Evolutionary conservation across 2,888 invertebrate genomes (phyloP), one percentile per base, ranked within the genome.

Genomic region (Allygus modestus): DNA sequence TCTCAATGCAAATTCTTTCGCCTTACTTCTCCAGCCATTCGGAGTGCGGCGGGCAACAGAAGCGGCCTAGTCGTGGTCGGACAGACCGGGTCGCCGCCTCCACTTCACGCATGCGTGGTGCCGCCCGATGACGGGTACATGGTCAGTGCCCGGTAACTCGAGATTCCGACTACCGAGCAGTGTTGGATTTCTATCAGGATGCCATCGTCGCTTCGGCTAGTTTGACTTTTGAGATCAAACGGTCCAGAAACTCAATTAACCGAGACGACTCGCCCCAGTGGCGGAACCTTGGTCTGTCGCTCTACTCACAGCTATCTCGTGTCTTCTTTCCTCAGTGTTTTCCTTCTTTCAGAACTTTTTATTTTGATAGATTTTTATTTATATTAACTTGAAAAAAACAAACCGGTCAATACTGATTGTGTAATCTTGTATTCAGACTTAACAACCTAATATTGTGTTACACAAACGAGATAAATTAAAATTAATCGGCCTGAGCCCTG

Each of bases 61-160:
- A 65, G 28, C 65, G 26, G 28, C 58, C 2, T 2, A 20, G 23
- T 2, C 20, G 23, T 12, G 58, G 58, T 58, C 58, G 23, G 51
- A 58, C 58, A 58, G 58, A 2, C 58, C 58, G 7, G 58, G 26
- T 23, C 23, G 43, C 15, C 73, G 73, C 73, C 41, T 77, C 77
- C 77, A 51, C 41, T 77, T 77, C 77, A 77, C 51, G 77, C 77
- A 46, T 43, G 41, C 77, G 26, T 17, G 77, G 51, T 5, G 20
- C 46, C 37, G 43, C 11, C 51, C 51, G 23, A n/a, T 77, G 77
- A 77, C 43, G 46, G 77, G 77, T 5, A 77, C 77, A 77, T 77
- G 77, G 77, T 46, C 51, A 71, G 77, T 20, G 77, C 77, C 51
- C 51, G 51, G 77, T 77, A 77, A 77, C 77, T 51, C 46, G 51